Percentiles rank a stretch among this genome's conserved stretches.
phyloP scores from a whole-genome alignment of 2,113 vertebrate species.

The Myrmophylax atrothorax region DNA sequence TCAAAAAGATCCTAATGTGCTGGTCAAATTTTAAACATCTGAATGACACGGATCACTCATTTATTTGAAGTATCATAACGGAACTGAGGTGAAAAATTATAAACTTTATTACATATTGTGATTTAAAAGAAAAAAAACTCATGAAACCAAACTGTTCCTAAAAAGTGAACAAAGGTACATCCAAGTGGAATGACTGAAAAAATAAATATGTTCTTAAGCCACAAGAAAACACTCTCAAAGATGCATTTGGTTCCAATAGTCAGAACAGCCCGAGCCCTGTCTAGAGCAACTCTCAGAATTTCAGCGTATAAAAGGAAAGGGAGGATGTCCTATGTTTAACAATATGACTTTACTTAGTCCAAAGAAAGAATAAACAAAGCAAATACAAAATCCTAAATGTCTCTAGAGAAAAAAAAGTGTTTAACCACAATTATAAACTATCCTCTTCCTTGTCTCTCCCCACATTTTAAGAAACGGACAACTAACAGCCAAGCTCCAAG shows the following conservation, averaged over 20 bases:
- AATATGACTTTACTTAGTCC: conserved; percentile 57
- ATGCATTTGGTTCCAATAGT: neutral
- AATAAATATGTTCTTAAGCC: neutral
- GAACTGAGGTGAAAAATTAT: neutral
- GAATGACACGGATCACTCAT: neutral
- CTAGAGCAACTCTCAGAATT: neutral
- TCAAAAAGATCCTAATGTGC: neutral
- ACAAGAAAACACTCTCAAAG: neutral
- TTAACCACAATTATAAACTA: conserved; percentile 69
- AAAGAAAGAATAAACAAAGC: conserved; percentile 66
- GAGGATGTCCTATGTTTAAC: conserved; percentile 59
- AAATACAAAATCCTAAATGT: conserved; percentile 57
- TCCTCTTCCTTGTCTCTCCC: conserved; percentile 13
- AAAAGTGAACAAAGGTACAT: neutral
- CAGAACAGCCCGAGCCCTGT: conserved; percentile 17
- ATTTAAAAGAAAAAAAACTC: neutral
- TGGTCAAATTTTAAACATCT: neutral
- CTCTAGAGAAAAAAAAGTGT: conserved; percentile 46
- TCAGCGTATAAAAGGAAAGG: conserved; percentile 20
- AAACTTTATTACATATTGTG: neutral
- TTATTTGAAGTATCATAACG: neutral
- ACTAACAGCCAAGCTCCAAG: neutral
- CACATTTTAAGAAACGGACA: neutral
- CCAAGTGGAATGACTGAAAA: neutral
- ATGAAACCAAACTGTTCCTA: neutral